phyloP scores from a whole-genome alignment of 1,140 invertebrate species.

The Leptinotarsa lineolata region DNA sequence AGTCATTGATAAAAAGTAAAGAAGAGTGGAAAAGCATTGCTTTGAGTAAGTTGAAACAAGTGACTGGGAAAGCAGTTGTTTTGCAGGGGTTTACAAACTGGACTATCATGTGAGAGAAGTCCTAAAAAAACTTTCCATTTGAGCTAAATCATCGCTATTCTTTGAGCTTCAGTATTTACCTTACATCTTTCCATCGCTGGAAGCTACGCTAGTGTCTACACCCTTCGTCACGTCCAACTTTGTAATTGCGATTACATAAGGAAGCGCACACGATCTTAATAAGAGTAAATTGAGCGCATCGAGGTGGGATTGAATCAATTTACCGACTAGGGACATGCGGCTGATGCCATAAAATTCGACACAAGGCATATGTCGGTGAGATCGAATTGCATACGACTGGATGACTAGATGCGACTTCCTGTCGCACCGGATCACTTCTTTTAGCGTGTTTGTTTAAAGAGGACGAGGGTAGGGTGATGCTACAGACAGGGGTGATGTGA shows the following conservation, averaged over 20 bases:
- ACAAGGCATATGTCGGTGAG: neutral
- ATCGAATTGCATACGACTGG: slow-evolving; percentile 1
- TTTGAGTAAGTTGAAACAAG: too few relatives aligned
- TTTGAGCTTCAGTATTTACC: too few relatives aligned
- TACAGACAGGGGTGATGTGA: neutral
- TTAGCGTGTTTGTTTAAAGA: neutral
- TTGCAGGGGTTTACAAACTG: too few relatives aligned
- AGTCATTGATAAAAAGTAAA: too few relatives aligned
- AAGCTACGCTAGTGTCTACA: neutral
- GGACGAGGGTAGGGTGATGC: neutral
- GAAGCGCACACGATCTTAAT: slow-evolving; percentile 9
- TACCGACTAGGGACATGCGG: slow-evolving; percentile 1
- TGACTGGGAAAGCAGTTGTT: too few relatives aligned
- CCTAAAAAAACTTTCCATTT: too few relatives aligned
- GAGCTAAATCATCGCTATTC: too few relatives aligned
- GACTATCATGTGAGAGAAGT: too few relatives aligned
- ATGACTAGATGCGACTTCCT: neutral
- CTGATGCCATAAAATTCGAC: neutral
- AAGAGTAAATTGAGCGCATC: neutral
- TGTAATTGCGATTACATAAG: slow-evolving; percentile 1
- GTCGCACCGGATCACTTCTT: neutral
- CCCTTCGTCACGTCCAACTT: neutral
- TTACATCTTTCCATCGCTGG: too few relatives aligned
- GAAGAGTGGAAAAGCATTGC: too few relatives aligned
- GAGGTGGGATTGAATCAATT: slow-evolving; percentile 12